These are phyloP conservation scores for Felis chaus DNA, from an alignment of 2,113 vertebrate species.

Conservation along the genomic window DNA sequence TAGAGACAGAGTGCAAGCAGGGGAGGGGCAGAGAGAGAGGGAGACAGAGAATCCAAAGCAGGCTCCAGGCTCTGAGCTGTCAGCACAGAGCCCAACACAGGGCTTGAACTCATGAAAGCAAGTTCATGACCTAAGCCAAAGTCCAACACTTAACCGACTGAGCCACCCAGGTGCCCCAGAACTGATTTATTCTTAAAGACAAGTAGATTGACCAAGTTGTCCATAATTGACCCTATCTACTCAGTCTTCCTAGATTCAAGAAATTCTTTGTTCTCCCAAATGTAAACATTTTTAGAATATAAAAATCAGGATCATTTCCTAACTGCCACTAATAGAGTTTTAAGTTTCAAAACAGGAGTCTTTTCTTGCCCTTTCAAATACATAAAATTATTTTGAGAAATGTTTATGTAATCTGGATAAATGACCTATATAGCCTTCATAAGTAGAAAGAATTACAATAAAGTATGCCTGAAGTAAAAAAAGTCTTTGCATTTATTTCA, in stretches of 20 bases:
- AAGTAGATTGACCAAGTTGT: neutral
- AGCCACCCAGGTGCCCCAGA: neutral
- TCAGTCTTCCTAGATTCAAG: neutral
- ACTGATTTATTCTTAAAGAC: neutral
- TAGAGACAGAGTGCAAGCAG: neutral
- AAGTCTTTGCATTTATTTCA: neutral
- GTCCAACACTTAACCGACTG: neutral
- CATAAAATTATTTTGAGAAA: neutral
- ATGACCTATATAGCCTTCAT: neutral
- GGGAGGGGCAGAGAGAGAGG: neutral
- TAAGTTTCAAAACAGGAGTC: neutral
- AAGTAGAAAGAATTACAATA: neutral
- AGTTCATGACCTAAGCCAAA: neutral
- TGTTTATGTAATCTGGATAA: neutral
- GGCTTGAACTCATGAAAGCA: neutral
- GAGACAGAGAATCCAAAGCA: neutral
- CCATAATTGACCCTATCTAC: neutral
- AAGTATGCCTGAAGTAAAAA: neutral
- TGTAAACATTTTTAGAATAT: neutral
- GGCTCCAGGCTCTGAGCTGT: neutral
- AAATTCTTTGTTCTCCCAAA: neutral
- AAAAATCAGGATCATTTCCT: neutral
- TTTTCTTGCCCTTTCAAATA: neutral
- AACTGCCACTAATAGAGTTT: neutral
- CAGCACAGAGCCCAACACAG: neutral